Base-by-base conservation (phyloP, 2,797 vertebrate species). In the Lithobates sylvaticus region DNA sequence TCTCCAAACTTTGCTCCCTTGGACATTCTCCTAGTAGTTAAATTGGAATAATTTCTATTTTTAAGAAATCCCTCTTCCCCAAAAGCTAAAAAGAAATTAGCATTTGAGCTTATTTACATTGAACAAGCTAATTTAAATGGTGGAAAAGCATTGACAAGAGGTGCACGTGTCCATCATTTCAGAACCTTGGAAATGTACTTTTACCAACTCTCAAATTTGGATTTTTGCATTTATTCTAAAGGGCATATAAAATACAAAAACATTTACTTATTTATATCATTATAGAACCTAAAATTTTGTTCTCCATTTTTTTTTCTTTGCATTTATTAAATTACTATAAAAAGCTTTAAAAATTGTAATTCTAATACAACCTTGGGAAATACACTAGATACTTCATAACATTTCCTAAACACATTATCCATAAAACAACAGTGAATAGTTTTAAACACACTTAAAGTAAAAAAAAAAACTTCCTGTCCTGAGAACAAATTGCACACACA, bases 41-140 rank as follows among this genome's bases (percentile, higher is more conserved):
- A 78, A 61, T 2, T 84, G n/a, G 83, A 77, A 84, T 84, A 78
- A 84, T 84, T 84, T 84, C 74, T 84, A 84, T 69, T 67, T 78
- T 77, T 77, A 71, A 84, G 64, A 84, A 71, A 61, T 68, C 61
- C 47, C 74, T 77, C 42, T 65, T 70, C 61, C n/a, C 74, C 74
- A 69, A 42, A 61, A 84, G 64, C 16, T 69, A 58, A 71, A 84
- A 71, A 42, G 58, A n/a, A 54, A 84, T 84, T 78, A 10, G 47
- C 83, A 77, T 84, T 77, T 84, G 36, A 27, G 26, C 44, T 77
- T 71, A 84, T 77, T 76, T 84, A 69, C 47, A 84, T 77, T 67
- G 44, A 44, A 75, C 27, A 7, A 70, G 10, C 61, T 67, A 69
- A 32, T 77, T 50, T 34, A 67, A 36, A 27, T 21, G 69, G 36